Evolutionary conservation across 2,113 vertebrate species (phyloP).

Genomic region (Ascaphus truei): DNA sequence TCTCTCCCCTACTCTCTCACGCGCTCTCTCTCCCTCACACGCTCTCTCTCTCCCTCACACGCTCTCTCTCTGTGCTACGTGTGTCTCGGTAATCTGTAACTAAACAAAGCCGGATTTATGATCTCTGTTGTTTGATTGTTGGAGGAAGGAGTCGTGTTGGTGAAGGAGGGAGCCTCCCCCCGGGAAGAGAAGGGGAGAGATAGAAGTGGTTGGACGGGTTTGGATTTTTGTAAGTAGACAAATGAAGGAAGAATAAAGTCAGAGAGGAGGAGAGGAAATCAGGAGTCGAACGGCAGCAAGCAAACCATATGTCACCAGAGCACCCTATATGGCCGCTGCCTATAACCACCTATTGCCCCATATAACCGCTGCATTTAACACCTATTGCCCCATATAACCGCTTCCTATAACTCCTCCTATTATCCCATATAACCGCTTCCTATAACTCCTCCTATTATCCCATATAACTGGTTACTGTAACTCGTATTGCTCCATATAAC

Average conservation of each 20-base stretch:
- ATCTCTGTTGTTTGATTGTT: constrained; percentile 22
- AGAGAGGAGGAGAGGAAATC: not conserved
- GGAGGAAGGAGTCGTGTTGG: constrained; percentile 19
- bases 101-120: constrained; percentile 33
- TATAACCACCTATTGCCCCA: not conserved
- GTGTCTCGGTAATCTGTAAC: constrained; percentile 26
- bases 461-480: not conserved
- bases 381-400: not conserved
- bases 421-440: not conserved
- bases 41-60: not conserved
- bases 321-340: not conserved
- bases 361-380: not conserved
- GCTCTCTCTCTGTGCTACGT: constrained; percentile 13
- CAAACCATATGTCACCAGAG: constrained; percentile 20
- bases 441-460: not conserved
- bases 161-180: constrained; percentile 6
- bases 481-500: not conserved
- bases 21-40: not conserved
- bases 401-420: not conserved
- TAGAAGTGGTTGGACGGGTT: constrained; percentile 31
- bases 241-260: not conserved
- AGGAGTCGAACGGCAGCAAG: not conserved
- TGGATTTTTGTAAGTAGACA: constrained; percentile 7
- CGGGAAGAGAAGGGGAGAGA: not conserved
- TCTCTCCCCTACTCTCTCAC: not conserved